Conservation (phyloP, 1,140 invertebrate genomes). For the Papilio aristodemus region DNA sequence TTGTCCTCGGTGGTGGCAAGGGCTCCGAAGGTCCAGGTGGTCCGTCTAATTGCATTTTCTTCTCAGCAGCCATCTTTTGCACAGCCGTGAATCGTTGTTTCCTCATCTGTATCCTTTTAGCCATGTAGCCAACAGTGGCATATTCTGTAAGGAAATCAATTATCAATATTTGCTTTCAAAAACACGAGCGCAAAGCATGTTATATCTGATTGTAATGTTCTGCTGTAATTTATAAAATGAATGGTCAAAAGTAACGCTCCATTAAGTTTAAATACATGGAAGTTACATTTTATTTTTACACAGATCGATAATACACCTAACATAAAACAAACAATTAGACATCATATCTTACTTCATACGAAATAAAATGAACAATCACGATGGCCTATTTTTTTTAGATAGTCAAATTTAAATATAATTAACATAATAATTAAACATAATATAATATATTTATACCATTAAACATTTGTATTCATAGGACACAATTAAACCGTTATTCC, state of each 20-base stretch:
- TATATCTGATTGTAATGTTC: neutral
- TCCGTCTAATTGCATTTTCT: constrained; percentile 88
- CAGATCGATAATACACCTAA: neutral
- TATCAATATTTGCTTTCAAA: constrained; percentile 25
- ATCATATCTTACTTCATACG: no score
- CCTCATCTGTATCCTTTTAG: constrained; percentile 96
- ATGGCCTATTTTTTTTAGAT: neutral
- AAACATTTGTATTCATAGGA: neutral
- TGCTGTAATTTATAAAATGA: neutral
- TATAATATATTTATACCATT: constrained; percentile 8
- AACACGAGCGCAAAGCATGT: constrained; percentile 35
- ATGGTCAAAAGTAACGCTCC: constrained; percentile 26
- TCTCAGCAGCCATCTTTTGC: constrained; percentile 94
- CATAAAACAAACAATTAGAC: neutral
- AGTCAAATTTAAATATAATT: neutral
- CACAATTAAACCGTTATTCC: constrained; percentile 16
- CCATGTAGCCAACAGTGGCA: constrained; percentile 96
- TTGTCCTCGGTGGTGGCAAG: constrained; percentile 85
- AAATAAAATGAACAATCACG: no score
- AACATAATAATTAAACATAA: constrained; percentile 19
- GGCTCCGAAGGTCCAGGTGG: constrained; percentile 86
- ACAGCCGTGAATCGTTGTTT: constrained; percentile 93
- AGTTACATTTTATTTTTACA: neutral
- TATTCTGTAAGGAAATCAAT: constrained; percentile 86
- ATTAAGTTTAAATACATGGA: neutral